phyloP scores from a whole-genome alignment of 2,113 vertebrate species.

The Lepidothrix coronata region DNA sequence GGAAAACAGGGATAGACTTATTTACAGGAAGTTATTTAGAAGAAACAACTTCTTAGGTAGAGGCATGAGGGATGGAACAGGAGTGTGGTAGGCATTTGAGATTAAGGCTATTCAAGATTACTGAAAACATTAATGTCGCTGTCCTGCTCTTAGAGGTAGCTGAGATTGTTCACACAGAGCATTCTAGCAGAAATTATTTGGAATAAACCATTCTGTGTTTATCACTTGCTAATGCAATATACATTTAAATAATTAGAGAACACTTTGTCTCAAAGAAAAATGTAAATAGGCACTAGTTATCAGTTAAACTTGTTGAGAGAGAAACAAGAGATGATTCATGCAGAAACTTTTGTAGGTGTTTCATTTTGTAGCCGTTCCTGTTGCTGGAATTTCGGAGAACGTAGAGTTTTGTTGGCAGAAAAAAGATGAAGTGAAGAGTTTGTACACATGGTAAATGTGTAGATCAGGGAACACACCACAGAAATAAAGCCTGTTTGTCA shows the following conservation, averaged over 20 bases:
- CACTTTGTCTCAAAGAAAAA: not conserved
- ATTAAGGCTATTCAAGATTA: not conserved
- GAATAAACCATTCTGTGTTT: not conserved
- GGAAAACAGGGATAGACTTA: not conserved
- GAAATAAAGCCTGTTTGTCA: not conserved
- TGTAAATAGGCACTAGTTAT: not conserved
- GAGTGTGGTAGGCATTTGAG: not conserved
- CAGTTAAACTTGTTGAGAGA: not conserved
- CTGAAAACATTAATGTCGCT: not conserved
- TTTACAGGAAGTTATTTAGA: not conserved
- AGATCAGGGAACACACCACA: not conserved
- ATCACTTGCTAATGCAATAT: not conserved
- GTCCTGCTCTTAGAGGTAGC: not conserved
- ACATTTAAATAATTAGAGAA: not conserved
- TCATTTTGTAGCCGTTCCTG: not conserved
- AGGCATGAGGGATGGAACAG: not conserved
- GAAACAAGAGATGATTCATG: not conserved
- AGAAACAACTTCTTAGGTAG: not conserved
- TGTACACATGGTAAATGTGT: fast-evolving
- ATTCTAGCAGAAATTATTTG: not conserved
- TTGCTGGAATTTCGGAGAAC: not conserved
- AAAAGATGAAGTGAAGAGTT: not conserved
- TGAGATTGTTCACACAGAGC: not conserved
- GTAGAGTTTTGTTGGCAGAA: not conserved
- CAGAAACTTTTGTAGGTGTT: not conserved